Percentiles rank a stretch among this genome's conserved stretches.
Conservation (phyloP, 2,797 vertebrate genomes). For the Myotis vivesi region DNA sequence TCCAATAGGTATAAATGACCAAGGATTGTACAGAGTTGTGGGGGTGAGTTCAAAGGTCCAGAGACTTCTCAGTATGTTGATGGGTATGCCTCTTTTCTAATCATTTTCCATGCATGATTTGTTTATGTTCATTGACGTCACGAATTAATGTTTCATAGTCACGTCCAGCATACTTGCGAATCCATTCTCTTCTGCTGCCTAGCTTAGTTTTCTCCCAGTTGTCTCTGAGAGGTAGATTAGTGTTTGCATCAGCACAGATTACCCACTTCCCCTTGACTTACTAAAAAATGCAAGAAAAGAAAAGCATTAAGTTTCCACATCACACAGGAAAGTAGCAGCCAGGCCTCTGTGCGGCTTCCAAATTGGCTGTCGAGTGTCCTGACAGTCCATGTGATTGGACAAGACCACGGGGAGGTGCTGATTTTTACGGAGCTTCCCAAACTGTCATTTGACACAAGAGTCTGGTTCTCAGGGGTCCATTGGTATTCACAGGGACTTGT, state of each 20-base stretch:
- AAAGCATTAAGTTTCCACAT: neutral
- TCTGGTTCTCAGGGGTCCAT: conserved; percentile 85
- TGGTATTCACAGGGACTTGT: conserved; percentile 87
- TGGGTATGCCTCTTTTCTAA: conserved; percentile 92
- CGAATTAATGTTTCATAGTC: conserved; percentile 11
- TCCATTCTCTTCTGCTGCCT: neutral
- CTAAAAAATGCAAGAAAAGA: neutral
- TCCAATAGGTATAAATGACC: conserved; percentile 94
- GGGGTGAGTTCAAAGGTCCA: conserved; percentile 99
- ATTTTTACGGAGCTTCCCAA: conserved; percentile 82
- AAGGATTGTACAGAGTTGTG: conserved; percentile 98
- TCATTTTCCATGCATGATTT: conserved; percentile 68
- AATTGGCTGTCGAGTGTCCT: conserved; percentile 74
- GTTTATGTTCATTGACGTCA: conserved; percentile 57
- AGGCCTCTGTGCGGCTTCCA: conserved; percentile 58
- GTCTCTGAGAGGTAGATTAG: neutral
- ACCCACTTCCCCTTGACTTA: neutral
- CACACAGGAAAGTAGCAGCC: conserved; percentile 63
- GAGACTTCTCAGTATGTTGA: conserved; percentile 96
- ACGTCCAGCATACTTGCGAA: neutral
- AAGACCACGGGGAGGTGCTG: conserved; percentile 81
- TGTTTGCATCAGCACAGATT: neutral
- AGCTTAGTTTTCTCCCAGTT: neutral
- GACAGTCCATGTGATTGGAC: conserved; percentile 82
- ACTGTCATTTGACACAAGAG: conserved; percentile 83